Percentiles rank a stretch among this genome's conserved stretches.
Evolutionary conservation across 1,140 invertebrate species (phyloP).

Genomic region (Globodera rostochiensis): DNA sequence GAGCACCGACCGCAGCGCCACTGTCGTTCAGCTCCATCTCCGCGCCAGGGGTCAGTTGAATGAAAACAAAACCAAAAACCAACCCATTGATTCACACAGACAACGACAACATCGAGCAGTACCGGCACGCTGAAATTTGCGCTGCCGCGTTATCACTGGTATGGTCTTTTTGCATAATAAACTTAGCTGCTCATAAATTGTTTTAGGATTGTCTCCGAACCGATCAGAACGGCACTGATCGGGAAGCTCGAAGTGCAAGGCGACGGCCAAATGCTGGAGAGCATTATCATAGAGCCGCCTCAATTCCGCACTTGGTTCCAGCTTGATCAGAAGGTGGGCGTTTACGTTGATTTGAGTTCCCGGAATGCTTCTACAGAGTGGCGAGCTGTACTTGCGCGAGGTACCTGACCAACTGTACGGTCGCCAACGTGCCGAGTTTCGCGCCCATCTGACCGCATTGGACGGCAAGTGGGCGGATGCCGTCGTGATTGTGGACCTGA

Average conservation of each 20-base stretch:
- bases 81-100: neutral
- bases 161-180: no score
- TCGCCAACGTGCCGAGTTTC: conserved; percentile 39
- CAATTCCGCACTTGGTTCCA: conserved; percentile 41
- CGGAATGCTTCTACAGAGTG: conserved; percentile 10
- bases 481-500: conserved; percentile 37
- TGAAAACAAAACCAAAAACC: neutral
- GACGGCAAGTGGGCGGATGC: conserved; percentile 21
- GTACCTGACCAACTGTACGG: conserved; percentile 36
- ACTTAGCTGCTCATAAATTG: neutral
- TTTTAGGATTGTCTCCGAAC: conserved; percentile 25
- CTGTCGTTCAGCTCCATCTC: neutral
- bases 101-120: neutral
- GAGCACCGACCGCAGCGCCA: neutral
- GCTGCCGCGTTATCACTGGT: conserved; percentile 31
- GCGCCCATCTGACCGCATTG: conserved; percentile 6
- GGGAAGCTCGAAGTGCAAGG: conserved; percentile 28
- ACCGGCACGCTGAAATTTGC: conserved; percentile 21
- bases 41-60: conserved; percentile 1
- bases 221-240: conserved; percentile 13
- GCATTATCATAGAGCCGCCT: conserved; percentile 31
- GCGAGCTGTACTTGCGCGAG: conserved; percentile 34
- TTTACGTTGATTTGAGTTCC: neutral
- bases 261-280: neutral
- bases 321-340: conserved; percentile 27